Percentiles rank a stretch among this genome's conserved stretches.
Evolutionary conservation across 2,113 vertebrate genomes (phyloP).

Genomic region (Dinomys branickii): DNA sequence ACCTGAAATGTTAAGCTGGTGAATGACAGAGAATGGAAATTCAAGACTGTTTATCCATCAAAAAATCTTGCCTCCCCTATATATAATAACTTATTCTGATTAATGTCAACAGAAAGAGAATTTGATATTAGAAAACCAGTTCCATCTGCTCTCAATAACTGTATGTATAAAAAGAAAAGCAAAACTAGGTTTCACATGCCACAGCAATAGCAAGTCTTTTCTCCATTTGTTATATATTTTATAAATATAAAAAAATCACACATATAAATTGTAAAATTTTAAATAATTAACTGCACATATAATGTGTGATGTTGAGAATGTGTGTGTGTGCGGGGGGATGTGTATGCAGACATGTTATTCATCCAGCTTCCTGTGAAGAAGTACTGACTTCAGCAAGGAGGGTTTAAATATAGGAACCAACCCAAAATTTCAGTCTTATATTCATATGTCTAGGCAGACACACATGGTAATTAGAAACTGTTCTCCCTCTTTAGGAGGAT

Average conservation of each 20-base stretch:
- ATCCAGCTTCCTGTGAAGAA: neutral
- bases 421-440: constrained; percentile 14
- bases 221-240: neutral
- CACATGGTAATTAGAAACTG: constrained; percentile 13
- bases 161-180: neutral
- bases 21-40: neutral
- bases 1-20: neutral
- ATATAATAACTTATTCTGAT: neutral
- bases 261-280: neutral
- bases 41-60: neutral
- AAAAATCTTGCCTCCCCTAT: neutral
- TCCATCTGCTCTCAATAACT: neutral
- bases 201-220: neutral
- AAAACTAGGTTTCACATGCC: neutral
- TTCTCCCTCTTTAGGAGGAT: constrained; percentile 39
- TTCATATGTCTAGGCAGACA: constrained; percentile 23
- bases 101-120: neutral
- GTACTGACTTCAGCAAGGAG: neutral
- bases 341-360: neutral
- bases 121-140: neutral
- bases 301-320: neutral
- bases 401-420: neutral
- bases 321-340: neutral
- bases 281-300: neutral
- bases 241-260: neutral